Evolutionary conservation across 2,113 vertebrate species (phyloP).

Genomic region (Leuciscus idus): DNA sequence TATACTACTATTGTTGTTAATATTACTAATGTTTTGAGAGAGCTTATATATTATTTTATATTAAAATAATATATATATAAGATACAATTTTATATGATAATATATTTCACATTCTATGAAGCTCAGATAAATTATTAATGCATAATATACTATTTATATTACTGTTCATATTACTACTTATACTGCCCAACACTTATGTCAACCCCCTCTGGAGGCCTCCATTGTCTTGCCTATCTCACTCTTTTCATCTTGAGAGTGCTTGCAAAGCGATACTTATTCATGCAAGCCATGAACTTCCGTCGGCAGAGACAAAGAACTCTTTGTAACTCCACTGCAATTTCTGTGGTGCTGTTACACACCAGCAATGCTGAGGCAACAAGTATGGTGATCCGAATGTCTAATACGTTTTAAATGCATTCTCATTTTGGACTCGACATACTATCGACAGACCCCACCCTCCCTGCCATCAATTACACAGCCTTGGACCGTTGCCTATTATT

Average conservation of each 20-base stretch:
- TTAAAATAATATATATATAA: not conserved
- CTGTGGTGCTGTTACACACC: slow-evolving; percentile 52
- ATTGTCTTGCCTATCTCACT: slow-evolving; percentile 48
- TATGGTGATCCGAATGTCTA: slow-evolving; percentile 46
- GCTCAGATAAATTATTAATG: not conserved
- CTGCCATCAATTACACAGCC: slow-evolving; percentile 26
- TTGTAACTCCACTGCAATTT: slow-evolving; percentile 56
- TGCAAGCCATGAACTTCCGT: slow-evolving; percentile 53
- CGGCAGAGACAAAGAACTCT: slow-evolving; percentile 57
- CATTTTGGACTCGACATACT: slow-evolving; percentile 44
- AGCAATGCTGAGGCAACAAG: slow-evolving; percentile 38
- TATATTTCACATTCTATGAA: not conserved
- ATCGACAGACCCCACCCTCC: slow-evolving; percentile 32
- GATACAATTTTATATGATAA: too few species aligned
- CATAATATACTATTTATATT: too few species aligned
- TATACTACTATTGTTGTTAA: too few species aligned
- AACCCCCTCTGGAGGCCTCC: slow-evolving; percentile 35
- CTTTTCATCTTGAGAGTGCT: slow-evolving; percentile 53
- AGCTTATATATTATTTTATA: not conserved
- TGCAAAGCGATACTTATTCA: slow-evolving; percentile 56
- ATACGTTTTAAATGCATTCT: slow-evolving; percentile 43
- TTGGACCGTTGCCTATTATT: slow-evolving; percentile 40
- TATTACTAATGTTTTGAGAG: too few species aligned
- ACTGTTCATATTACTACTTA: too few species aligned
- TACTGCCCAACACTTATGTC: not conserved